These are phyloP conservation scores for Barnardius zonarius DNA, from an alignment of 2,113 vertebrate genomes.

Conservation along the genomic window DNA sequence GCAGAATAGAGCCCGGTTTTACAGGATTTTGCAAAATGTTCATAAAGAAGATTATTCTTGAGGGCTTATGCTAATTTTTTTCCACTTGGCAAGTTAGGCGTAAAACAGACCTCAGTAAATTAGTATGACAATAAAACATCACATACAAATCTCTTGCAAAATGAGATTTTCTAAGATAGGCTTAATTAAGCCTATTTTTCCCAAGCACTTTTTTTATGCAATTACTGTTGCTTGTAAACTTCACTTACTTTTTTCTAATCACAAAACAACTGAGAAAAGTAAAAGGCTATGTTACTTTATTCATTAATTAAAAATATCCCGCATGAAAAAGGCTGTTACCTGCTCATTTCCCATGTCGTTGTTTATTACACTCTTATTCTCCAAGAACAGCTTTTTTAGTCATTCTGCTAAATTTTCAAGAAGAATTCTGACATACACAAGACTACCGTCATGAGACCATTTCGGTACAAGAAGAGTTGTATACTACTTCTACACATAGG, in stretches of 20 bases:
- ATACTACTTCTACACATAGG: background rate
- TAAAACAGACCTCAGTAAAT: conserved; percentile 10
- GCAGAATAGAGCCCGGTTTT: background rate
- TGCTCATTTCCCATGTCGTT: background rate
- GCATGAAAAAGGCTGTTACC: background rate
- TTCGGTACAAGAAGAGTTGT: background rate
- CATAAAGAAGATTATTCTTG: background rate
- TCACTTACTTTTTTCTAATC: background rate
- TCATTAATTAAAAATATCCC: background rate
- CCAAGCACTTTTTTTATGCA: background rate
- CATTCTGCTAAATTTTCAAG: background rate
- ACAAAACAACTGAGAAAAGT: background rate
- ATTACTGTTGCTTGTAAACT: background rate
- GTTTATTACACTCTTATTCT: background rate
- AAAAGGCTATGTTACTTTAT: background rate
- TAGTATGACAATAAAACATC: background rate
- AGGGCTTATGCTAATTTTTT: conserved; percentile 18
- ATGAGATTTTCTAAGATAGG: background rate
- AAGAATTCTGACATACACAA: background rate
- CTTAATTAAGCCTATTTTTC: background rate
- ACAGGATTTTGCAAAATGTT: conserved; percentile 3
- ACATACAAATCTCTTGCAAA: background rate
- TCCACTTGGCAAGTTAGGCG: conserved; percentile 23
- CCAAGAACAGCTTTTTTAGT: background rate
- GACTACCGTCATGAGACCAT: background rate